Evolutionary conservation across 2,113 vertebrate species (phyloP), one percentile per base, ranked within the genome.

Genomic region (Syrrhaptes paradoxus): DNA sequence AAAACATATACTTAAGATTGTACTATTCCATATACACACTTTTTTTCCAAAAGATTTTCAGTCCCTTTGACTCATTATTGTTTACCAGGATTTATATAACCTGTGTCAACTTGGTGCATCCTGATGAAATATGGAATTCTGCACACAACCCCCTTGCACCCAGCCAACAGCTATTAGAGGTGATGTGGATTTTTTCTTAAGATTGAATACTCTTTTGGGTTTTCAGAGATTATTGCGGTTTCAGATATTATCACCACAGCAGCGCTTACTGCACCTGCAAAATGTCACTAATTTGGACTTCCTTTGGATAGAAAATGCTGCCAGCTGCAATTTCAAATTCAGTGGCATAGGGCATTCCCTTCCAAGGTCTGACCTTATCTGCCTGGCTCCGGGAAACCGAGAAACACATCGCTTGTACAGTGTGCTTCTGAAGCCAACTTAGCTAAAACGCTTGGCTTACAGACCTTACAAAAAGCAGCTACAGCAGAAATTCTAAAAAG

Each of bases 121-220:
- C 79, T 87, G 34, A 94, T 83, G 55, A 91, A 96, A 34, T 29
- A 15, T 0, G 17, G 34, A 96, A 92, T 96, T 94, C 85, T 93
- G 48, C 87, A 86, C 77, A 79, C 61, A 83, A 28, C n/a, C 17
- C 48, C 6, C 34, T 89, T 61, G 58, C 57, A 90, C 70, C 19
- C 82, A 85, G 94, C 81, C 97, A 87, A 97, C 87, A 95, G 71
- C 70, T 89, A 19, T 82, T 92, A 88, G 93, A 61, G n/a, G 14
- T 41, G 81, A 77, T 86, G 83, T 65, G 66, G 80, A 55, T 38
- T 81, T 96, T 77, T 86, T 54, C 72, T 70, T 63, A 74, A 86
- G 91, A 75, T 31, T 71, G 51, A 85, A 61, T 65, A 83, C 70
- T 87, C 75, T 94, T 96, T 89, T 71, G 62, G 76, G 71, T 91